Evolutionary conservation across 1,140 invertebrate species (phyloP).

Genomic region (Habropoda laboriosa): DNA sequence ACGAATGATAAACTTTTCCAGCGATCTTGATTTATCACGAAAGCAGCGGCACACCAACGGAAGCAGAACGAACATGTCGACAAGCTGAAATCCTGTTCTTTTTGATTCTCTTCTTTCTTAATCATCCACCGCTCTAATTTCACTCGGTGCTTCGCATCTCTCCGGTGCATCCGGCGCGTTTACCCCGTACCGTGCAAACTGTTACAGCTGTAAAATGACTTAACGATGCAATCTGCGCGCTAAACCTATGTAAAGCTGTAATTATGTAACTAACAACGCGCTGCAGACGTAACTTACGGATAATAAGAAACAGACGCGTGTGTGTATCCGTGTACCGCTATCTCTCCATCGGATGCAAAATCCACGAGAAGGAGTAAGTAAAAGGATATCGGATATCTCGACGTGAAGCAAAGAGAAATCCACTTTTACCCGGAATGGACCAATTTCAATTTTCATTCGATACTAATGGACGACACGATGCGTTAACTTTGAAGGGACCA

Average conservation of each 20-base stretch:
- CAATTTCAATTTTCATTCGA: background rate
- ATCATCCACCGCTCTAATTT: background rate
- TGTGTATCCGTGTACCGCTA: too few species aligned
- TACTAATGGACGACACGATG: background rate
- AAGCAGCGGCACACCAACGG: too few species aligned
- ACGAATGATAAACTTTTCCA: too few species aligned
- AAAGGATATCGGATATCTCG: too few species aligned
- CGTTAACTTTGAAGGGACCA: background rate
- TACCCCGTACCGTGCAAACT: too few species aligned
- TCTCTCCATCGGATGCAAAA: background rate
- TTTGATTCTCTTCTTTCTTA: background rate
- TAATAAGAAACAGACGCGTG: conserved; percentile 38
- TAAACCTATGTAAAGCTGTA: conserved; percentile 24
- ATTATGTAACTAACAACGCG: conserved; percentile 37
- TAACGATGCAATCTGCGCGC: conserved; percentile 28
- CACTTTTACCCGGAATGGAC: background rate
- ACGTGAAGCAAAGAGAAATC: too few species aligned
- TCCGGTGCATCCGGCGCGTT: conserved; percentile 2
- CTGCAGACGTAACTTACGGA: conserved; percentile 12
- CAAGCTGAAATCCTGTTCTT: too few species aligned
- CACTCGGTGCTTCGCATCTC: background rate
- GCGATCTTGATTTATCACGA: too few species aligned
- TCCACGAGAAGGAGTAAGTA: background rate
- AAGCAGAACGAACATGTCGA: too few species aligned
- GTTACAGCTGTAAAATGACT: conserved; percentile 26